Percentiles rank a stretch among this genome's conserved stretches.
These are phyloP conservation scores for Lasioglossum vierecki DNA, from an alignment of 2,888 invertebrate genomes.

Conservation along the genomic window DNA sequence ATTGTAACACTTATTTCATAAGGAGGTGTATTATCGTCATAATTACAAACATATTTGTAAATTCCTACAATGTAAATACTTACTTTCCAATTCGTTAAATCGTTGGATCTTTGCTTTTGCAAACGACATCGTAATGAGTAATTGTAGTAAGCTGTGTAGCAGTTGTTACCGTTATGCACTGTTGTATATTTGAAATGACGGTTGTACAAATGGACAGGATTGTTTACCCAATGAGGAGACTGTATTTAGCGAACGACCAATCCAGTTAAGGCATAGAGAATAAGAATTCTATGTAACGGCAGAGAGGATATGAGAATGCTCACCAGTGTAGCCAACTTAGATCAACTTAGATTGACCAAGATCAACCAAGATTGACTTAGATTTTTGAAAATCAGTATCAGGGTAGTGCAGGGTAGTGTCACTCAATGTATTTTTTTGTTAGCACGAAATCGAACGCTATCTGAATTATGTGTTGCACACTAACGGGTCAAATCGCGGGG, in stretches of 20 bases:
- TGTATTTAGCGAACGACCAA: neutral
- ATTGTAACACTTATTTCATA: neutral
- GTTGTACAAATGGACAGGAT: slow-evolving; percentile 55
- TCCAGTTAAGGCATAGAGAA: neutral
- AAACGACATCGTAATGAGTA: slow-evolving; percentile 84
- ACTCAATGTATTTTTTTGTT: too few species aligned
- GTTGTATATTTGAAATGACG: slow-evolving; percentile 61
- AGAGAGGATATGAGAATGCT: too few species aligned
- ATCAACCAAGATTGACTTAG: too few species aligned
- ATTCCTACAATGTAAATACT: slow-evolving; percentile 74
- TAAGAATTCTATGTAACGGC: neutral
- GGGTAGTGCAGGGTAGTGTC: too few species aligned
- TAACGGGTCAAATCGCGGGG: too few species aligned
- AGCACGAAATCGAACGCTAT: too few species aligned
- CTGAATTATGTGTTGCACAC: too few species aligned
- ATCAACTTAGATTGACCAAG: too few species aligned
- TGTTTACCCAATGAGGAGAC: slow-evolving; percentile 16
- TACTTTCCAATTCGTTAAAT: slow-evolving; percentile 86
- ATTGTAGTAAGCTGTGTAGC: neutral
- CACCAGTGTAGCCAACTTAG: too few species aligned
- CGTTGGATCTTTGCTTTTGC: slow-evolving; percentile 86
- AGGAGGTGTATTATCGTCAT: neutral
- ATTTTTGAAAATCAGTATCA: too few species aligned
- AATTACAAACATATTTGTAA: neutral
- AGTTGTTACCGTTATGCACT: slow-evolving; percentile 42